Percentiles rank a stretch among this genome's conserved stretches.
Conservation (phyloP, 2,797 vertebrate species). For the Masticophis lateralis region DNA sequence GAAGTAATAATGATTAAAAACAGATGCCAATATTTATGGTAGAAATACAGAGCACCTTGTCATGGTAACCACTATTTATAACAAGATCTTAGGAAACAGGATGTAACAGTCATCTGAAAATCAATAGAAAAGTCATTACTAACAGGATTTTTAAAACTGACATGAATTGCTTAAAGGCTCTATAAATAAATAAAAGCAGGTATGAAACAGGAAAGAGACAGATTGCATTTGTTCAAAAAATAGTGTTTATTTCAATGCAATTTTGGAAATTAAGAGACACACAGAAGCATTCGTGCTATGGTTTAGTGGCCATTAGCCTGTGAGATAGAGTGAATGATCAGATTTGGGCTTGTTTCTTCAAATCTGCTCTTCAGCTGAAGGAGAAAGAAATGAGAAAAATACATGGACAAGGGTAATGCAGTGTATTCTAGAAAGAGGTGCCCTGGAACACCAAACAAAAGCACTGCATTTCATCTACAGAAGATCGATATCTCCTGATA, state of each 20-base stretch:
- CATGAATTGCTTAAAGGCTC: not conserved
- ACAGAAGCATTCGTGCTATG: not conserved
- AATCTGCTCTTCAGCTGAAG: not conserved
- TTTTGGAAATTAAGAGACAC: not conserved
- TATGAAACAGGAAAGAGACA: slow-evolving; percentile 35
- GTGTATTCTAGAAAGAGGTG: not conserved
- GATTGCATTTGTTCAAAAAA: slow-evolving; percentile 12
- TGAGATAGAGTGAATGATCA: not conserved
- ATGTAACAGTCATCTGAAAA: slow-evolving; percentile 29
- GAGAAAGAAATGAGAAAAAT: not conserved
- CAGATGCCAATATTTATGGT: not conserved
- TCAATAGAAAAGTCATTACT: slow-evolving; percentile 35
- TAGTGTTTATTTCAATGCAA: not conserved
- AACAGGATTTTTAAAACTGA: slow-evolving; percentile 28
- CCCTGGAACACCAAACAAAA: not conserved
- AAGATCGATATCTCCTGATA: not conserved
- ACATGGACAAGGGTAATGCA: not conserved
- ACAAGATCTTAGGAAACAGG: slow-evolving; percentile 28
- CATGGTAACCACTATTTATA: slow-evolving; percentile 30
- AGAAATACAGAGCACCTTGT: not conserved
- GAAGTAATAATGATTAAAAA: slow-evolving; percentile 14
- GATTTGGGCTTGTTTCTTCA: not conserved
- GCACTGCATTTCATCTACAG: not conserved
- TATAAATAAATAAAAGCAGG: not conserved
- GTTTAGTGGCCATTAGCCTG: not conserved